Base-by-base conservation (phyloP, 2,113 vertebrate genomes). In the Trematocara variabile region DNA sequence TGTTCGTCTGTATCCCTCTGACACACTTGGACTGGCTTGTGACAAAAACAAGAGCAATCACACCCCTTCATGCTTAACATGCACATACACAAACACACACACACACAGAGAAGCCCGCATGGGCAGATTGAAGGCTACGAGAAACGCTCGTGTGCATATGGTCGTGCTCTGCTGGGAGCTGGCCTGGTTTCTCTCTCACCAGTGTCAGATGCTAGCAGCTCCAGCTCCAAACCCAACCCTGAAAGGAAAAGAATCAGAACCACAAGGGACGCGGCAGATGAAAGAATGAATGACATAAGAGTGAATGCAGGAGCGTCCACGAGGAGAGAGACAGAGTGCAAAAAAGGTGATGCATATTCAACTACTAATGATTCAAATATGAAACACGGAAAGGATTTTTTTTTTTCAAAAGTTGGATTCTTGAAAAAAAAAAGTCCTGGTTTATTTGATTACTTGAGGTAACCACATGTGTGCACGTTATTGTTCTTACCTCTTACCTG, bases 131-230 rank as follows among this genome's bases (percentile, higher is more conserved):
- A 86, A 75, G 33, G 80, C 82, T 70, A 25, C 56, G 85, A 80
- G 81, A 83, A 80, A 79, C 50, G 20, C 70, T 79, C 46, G 30
- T 63, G 80, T 68, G 55, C 88, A 88, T 80, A 48, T 79, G 60
- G 65, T 56, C 2, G 5, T 54, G 39, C 78, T 94, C 94, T 91
- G 83, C 88, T 88, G 93, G 90, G 91, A 93, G 82, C 93, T 94
- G 93, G 87, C 94, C 94, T 93, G 92, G 83, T 93, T 93, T 93
- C 75, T 77, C 68, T 84, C 63, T 83, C 84, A 88, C 87, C 65
- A 70, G 56, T 33, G 30, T 85, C 52, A 90, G 86, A 84, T 77
- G 68, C 70, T 30, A 53, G 68, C 80, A 75, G 81, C 82, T 37
- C 63, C 13, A 44, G 73, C 77, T 75, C 65, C 52, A 77, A 30